Evolutionary conservation across 2,888 invertebrate species (phyloP), one percentile per base, ranked within the genome.

Genomic region (Phytoseiulus persimilis): DNA sequence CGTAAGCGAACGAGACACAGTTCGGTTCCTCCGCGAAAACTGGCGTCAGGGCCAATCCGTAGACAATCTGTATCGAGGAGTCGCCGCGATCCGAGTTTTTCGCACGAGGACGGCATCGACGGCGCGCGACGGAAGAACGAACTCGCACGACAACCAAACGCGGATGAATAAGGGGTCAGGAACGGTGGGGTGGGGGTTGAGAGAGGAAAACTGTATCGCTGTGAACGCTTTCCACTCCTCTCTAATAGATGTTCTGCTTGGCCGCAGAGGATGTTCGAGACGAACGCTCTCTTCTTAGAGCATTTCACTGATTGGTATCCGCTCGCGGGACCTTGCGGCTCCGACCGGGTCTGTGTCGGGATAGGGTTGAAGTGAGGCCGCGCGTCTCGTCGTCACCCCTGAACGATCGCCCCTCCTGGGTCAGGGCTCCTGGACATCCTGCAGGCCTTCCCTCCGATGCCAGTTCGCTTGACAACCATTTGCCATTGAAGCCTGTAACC

Each of bases 221-320:
- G 65, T 65, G 18, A 65, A 65, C 65, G 65, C 11, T 65, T 65
- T 65, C 65, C 65, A 65, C 65, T 65, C 18, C 65, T 65, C 65
- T 65, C 65, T 65, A 65, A 65, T 65, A 65, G 65, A 65, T 65
- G 65, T 65, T 65, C 65, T 65, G 65, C 65, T 65, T 28, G 65
- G 65, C 65, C 28, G 65, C 14, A 65, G 65, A 65, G 65, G 65
- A 65, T 65, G 23, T 65, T 65, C 65, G 23, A 14, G 65, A 65
- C 14, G 65, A 14, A 28, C 14, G 65, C 65, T 65, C 65, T 65
- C 65, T 28, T 65, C 65, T 65, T 18, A 18, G 18, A 65, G 65
- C 65, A 65, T 65, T 65, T 65, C 65, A 65, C 65, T 65, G 65
- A 65, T 65, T 65, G 65, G 65, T 65, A 65, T 65, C 65, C 65